phyloP scores from a whole-genome alignment of 2,888 invertebrate species.

The Nasonia oneida region DNA sequence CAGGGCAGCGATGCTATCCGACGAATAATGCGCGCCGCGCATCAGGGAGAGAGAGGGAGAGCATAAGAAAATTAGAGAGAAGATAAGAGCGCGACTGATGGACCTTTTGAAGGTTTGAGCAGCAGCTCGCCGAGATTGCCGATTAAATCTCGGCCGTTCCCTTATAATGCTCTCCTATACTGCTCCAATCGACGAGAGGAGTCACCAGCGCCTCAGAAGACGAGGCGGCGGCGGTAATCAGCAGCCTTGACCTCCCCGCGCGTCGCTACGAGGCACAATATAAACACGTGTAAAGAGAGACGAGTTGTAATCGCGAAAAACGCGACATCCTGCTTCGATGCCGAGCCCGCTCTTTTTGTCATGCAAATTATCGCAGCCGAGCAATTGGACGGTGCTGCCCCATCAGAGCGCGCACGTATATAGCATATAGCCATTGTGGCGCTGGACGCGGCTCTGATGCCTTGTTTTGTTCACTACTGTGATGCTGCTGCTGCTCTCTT shows the following conservation, averaged over 20 bases:
- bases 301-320: conserved; percentile 42
- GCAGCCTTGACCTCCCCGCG: conserved; percentile 65
- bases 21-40: no score
- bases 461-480: conserved; percentile 25
- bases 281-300: conserved; percentile 7
- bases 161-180: not conserved
- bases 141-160: conserved; percentile 37
- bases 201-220: conserved; percentile 40
- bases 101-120: conserved; percentile 15
- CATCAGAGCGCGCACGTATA: not conserved
- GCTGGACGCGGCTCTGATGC: not conserved
- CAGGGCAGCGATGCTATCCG: not conserved
- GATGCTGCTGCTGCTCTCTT: not conserved
- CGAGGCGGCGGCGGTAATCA: conserved; percentile 19
- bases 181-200: conserved; percentile 11
- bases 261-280: not conserved
- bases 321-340: conserved; percentile 52
- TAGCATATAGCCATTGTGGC: not conserved
- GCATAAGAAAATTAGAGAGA: conserved; percentile 8
- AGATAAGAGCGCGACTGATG: not conserved
- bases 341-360: conserved; percentile 56
- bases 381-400: conserved; percentile 57
- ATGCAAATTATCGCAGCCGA: conserved; percentile 62
- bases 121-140: not conserved
- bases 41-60: not conserved